Evolutionary conservation across 2,888 invertebrate species (phyloP).

Genomic region (Busseola fusca): DNA sequence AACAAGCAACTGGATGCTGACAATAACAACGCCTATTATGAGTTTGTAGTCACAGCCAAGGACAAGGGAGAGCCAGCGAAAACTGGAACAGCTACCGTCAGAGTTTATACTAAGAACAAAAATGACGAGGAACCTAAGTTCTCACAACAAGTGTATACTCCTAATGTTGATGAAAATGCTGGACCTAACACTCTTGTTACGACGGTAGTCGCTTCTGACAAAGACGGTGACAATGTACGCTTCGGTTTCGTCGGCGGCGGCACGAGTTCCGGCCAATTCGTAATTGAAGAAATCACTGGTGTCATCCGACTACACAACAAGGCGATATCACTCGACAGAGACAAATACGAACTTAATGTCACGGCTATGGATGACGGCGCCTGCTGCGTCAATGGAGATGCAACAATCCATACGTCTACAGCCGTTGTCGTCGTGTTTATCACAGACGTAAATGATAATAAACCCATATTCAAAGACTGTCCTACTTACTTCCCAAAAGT

Average conservation of each 20-base stretch:
- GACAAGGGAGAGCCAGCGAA: constrained; percentile 98
- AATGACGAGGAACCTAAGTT: constrained; percentile 99
- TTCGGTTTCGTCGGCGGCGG: constrained; percentile 97
- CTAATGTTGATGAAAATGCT: constrained; percentile 98
- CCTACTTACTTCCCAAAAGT: constrained; percentile 97
- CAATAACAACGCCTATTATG: constrained; percentile 98
- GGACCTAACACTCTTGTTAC: constrained; percentile 98
- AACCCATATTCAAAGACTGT: constrained; percentile 98
- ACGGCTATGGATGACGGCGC: constrained; percentile 99
- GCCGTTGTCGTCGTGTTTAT: constrained; percentile 99
- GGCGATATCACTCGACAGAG: constrained; percentile 95
- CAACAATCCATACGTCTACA: constrained; percentile 96
- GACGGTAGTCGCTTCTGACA: constrained; percentile 98
- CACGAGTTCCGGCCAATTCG: constrained; percentile 97
- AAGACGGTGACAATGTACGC: constrained; percentile 98
- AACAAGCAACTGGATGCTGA: constrained; percentile 98
- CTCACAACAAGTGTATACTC: constrained; percentile 98
- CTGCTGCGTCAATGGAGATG: constrained; percentile 97
- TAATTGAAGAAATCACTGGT: constrained; percentile 98
- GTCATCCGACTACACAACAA: constrained; percentile 97
- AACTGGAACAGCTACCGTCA: constrained; percentile 97
- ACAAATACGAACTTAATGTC: constrained; percentile 98
- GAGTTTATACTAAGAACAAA: constrained; percentile 99
- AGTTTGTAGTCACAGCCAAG: constrained; percentile 97
- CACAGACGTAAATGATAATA: constrained; percentile 98